Evolutionary conservation across 2,113 vertebrate species (phyloP).

Genomic region (Tragelaphus scriptus): DNA sequence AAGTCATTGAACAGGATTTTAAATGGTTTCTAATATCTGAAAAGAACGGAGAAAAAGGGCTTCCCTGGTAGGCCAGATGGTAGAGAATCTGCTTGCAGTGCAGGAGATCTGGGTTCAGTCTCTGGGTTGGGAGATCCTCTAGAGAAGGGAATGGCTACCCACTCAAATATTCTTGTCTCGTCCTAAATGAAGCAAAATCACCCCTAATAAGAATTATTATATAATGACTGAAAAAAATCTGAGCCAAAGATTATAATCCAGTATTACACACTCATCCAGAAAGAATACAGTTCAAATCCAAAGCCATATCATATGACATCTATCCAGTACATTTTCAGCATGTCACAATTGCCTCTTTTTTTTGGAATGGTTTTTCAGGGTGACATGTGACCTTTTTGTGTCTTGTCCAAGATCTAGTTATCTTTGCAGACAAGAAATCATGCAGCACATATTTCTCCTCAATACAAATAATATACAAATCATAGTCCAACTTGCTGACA

Average conservation of each 20-base stretch:
- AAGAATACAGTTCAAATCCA: neutral
- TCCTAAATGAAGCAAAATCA: neutral
- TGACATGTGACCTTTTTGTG: neutral
- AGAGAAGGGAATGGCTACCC: neutral
- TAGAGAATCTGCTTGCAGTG: neutral
- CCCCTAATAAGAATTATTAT: neutral
- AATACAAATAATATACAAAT: neutral
- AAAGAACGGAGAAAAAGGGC: neutral
- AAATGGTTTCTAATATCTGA: neutral
- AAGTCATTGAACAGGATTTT: neutral
- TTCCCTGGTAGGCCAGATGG: neutral
- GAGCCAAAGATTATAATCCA: neutral
- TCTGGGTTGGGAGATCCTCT: neutral
- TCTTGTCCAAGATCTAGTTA: neutral
- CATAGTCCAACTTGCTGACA: neutral
- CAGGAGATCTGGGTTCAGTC: neutral
- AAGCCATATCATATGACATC: neutral
- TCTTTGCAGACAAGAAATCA: neutral
- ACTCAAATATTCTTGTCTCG: neutral
- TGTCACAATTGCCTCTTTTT: neutral
- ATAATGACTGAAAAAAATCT: neutral
- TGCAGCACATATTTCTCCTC: neutral
- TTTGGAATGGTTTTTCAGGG: neutral
- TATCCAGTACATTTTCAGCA: neutral
- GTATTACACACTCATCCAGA: neutral